Percentiles rank a stretch among this genome's conserved stretches.
Evolutionary conservation across 2,888 invertebrate species (phyloP).

Genomic region (Cosmia pyralina): DNA sequence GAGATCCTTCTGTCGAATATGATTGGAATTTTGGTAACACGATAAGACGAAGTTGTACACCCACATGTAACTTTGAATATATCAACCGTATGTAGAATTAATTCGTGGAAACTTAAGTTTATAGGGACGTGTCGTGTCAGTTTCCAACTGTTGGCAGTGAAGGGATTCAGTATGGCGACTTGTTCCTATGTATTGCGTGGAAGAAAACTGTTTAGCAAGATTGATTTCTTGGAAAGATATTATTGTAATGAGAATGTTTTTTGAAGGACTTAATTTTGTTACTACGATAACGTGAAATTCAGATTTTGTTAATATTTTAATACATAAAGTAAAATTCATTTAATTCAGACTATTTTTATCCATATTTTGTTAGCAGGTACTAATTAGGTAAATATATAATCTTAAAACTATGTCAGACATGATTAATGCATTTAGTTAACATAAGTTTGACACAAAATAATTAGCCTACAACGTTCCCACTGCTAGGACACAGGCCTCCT

Average conservation of each 20-base stretch:
- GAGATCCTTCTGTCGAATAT: constrained; percentile 36
- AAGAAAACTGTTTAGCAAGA: constrained; percentile 8
- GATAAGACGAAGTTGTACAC: constrained; percentile 63
- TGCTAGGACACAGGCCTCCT: no score
- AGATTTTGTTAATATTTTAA: neutral
- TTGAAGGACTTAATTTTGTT: neutral
- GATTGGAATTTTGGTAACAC: constrained; percentile 60
- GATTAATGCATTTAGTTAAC: no score
- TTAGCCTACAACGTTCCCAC: no score
- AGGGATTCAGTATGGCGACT: constrained; percentile 12
- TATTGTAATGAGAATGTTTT: neutral
- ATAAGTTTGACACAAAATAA: no score
- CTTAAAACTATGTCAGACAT: no score
- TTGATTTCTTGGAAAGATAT: constrained; percentile 23
- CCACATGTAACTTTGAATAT: constrained; percentile 60
- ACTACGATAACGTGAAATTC: neutral
- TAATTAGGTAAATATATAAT: no score
- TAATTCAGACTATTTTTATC: no score
- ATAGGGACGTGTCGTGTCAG: constrained; percentile 46
- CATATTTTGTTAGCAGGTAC: no score
- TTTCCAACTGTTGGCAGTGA: constrained; percentile 35
- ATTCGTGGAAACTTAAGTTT: constrained; percentile 57
- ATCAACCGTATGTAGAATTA: constrained; percentile 62
- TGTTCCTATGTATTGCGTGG: neutral
- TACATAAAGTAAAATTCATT: no score